A percentile compares a stretch with the other conserved stretches of the same genome.
These are phyloP conservation scores for Cantharis nigra DNA, from an alignment of 2,888 invertebrate species.

Conservation along the genomic window DNA sequence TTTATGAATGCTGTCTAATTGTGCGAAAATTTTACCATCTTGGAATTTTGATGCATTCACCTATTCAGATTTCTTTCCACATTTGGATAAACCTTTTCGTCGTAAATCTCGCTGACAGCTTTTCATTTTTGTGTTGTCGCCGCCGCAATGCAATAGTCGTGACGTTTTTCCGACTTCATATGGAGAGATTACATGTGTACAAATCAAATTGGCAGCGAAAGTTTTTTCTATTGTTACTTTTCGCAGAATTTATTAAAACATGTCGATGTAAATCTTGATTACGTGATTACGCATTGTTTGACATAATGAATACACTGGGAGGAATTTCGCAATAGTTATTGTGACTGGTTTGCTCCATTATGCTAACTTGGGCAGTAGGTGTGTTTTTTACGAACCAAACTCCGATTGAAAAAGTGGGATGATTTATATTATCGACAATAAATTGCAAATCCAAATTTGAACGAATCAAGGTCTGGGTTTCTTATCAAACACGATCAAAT, in stretches of 20 bases:
- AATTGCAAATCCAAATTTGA: no score
- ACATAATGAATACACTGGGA: slow-evolving; percentile 18
- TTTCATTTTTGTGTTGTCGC: neutral
- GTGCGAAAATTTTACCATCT: neutral
- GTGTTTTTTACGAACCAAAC: slow-evolving; percentile 10
- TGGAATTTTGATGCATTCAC: neutral
- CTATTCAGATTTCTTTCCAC: neutral
- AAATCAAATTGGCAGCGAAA: slow-evolving; percentile 20
- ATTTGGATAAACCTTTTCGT: neutral
- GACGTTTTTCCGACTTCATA: neutral
- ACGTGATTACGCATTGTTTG: slow-evolving; percentile 28
- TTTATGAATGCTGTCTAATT: neutral
- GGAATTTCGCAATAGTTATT: slow-evolving; percentile 19
- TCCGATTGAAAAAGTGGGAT: neutral
- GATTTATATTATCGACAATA: neutral
- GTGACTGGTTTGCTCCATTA: slow-evolving; percentile 6
- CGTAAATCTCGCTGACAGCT: neutral
- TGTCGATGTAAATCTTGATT: slow-evolving; percentile 22
- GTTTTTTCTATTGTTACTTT: slow-evolving; percentile 20
- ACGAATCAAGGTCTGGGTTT: no score
- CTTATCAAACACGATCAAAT: no score
- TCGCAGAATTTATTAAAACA: slow-evolving; percentile 13
- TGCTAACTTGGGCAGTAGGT: neutral
- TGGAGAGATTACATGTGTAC: neutral
- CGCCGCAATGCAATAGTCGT: neutral